Base-by-base conservation (phyloP, 2,888 invertebrate genomes). In the Rotaria socialis region DNA sequence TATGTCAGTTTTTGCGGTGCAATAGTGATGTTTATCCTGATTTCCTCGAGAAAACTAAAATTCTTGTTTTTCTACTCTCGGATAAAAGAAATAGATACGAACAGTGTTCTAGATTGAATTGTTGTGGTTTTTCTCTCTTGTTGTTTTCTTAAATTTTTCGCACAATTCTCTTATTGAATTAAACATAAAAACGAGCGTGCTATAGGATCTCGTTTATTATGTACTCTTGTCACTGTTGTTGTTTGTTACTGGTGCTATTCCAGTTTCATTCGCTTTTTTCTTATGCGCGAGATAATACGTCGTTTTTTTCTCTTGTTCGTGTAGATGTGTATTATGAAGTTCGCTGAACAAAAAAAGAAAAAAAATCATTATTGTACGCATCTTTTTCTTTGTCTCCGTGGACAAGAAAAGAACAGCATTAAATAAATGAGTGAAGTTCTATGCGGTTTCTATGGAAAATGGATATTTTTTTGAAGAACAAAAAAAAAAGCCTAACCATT, bases 201-300 rank as follows among this genome's bases (percentile, higher is more conserved):
- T 56, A 24, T 56, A 56, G 24, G 24, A 56, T 56, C 56, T 56
- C 56, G 56, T 56, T 56, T 0, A 10, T 56, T 8, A 5, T 56
- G 8, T 56, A 67, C 5, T 67, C 67, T 16, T 35, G 67, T 67
- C 35, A 35, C 6, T 27, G 22, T 56, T 56, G 8, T 2, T 56
- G 24, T 24, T 56, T 67, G 35, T 67, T 35, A 67, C 67, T 67
- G 35, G 67, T 67, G 67, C 67, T 67, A 67, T 67, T 67, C 67
- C 67, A 67, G 67, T 67, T 55, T 22, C 55, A 22, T 22, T 55
- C 8, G 14, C 35, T 41, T 19, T 67, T 60, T n/a, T 52, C 16
- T 27, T 24, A 7, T 60, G 58, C 58, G 58, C 27, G 27, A 60
- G 58, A 60, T 60, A 60, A 60, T 60, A 19, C 58, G 58, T 60